Conservation (phyloP, 2,797 vertebrate species). For the Pangasius mekongensis region DNA sequence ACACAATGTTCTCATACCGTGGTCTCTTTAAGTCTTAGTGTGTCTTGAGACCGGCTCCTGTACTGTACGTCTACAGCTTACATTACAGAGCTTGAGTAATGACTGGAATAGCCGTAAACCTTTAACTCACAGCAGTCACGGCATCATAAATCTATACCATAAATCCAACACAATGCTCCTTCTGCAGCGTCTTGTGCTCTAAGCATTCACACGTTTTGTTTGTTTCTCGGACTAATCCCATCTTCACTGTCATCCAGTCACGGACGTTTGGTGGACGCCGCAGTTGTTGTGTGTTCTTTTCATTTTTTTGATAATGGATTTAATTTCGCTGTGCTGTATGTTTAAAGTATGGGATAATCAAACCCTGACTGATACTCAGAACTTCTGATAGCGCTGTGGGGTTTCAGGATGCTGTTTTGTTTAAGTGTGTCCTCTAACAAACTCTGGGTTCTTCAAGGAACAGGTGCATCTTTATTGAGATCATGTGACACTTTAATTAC, state of each 20-base stretch:
- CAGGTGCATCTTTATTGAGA: neutral
- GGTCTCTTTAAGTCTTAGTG: constrained; percentile 39
- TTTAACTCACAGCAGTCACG: neutral
- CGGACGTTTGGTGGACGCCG: neutral
- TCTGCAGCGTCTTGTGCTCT: no score
- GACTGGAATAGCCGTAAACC: constrained; percentile 62
- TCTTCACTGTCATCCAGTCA: neutral
- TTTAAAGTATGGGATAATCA: neutral
- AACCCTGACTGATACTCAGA: neutral
- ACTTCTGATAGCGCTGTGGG: neutral
- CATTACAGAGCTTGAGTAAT: constrained; percentile 33
- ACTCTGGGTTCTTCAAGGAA: neutral
- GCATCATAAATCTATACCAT: neutral
- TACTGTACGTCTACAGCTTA: constrained; percentile 14
- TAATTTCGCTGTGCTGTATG: neutral
- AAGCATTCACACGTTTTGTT: neutral
- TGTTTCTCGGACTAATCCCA: neutral
- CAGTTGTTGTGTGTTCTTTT: neutral
- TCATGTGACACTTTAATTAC: neutral
- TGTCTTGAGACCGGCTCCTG: constrained; percentile 63
- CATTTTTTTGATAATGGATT: neutral
- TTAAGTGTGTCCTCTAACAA: neutral
- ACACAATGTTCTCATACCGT: neutral
- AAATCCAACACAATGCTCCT: neutral
- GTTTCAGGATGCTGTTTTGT: neutral